Base-by-base conservation (phyloP, 2,113 vertebrate genomes). In the Panthera tigris region DNA sequence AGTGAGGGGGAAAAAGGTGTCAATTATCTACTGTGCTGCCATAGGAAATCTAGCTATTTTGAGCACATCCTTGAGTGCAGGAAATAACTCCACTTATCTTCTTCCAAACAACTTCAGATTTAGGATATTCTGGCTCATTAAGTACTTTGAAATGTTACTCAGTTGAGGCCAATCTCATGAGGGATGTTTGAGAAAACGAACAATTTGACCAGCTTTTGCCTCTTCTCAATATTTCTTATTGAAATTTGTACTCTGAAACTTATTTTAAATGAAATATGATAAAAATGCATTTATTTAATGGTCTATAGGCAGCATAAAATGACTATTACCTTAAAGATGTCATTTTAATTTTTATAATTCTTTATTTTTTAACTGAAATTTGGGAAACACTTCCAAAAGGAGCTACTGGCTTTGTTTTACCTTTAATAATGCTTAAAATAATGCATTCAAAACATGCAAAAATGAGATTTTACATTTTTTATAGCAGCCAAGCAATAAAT, bases 31-130 rank as follows among this genome's bases (percentile, higher is more conserved):
- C 57, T 89, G 36, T 41, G 39, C 16, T 68, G 5, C 27, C 80
- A 2, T 63, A 48, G 18, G 29, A 92, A 83, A 68, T 55, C 33
- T 61, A 84, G 71, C 52, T 95, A 93, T 89, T 96, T 95, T 73
- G 91, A 95, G 89, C 19, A 86, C 31, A 84, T 88, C 66, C 57
- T 63, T 85, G 29, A 74, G 8, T 76, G 48, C 90, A 41, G 21
- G 29, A 88, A 29, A 65, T 55, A 50, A 39, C 31, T 91, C 91
- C 66, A 48, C 29, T 74, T 93, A 27, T 39, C 66, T 85, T 78
- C 25, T 81, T 66, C 16, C 39, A 78, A 82, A 95, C 39, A 81
- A 39, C n/a, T 83, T 89, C 25, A 82, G 23, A 39, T 78, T 93
- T 63, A 50, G 52, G 55, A 96, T 27, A 48, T 31, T 87, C 39